Base-by-base conservation (phyloP, 2,113 vertebrate species). In the Ploceus nigricollis region DNA sequence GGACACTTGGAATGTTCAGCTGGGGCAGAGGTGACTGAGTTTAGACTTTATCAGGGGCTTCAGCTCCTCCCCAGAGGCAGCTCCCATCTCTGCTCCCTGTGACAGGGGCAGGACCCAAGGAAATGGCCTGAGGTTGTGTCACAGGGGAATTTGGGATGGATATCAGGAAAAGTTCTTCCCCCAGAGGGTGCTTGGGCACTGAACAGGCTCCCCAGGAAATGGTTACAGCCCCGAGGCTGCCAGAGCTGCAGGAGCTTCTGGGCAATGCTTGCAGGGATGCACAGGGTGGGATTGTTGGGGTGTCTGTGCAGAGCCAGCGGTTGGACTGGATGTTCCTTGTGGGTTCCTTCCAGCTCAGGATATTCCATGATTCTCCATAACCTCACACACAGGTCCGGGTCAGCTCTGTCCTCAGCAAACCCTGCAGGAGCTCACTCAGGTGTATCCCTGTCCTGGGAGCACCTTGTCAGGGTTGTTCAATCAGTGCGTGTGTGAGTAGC, bases 391-490 rank as follows among this genome's bases (percentile, higher is more conserved):
- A 37, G 10, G 14, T 51, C 40, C 0, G 1, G 18, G 47, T 6
- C 39, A 27, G 18, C 21, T 89, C 56, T 30, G 28, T n/a, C 73
- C 57, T 45, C 61, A 68, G 69, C 9, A 50, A 57, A 54, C 56
- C 68, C 80, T 5, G 8, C 0, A 0, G 65, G 37, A 73, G 20
- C 50, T 82, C 69, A 12, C 1, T 2, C 12, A 20, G 35, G 20
- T 27, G 1, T 15, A 15, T 22, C 58, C 3, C 3, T 63, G 50
- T 54, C 84, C 82, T 61, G 58, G 33, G 40, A 82, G 25, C 54
- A 79, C 47, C 42, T 63, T 2, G 20, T 1, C 28, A 64, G 60
- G 40, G n/a, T 40, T 73, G 20, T 40, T 87, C 25, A 17, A 9
- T 16, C 14, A 9, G 25, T 16, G 47, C 23, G 35, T 48, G 16